Evolutionary conservation across 2,888 invertebrate genomes (phyloP), one percentile per base, ranked within the genome.

Genomic region (Sinohyriopsis cumingii): DNA sequence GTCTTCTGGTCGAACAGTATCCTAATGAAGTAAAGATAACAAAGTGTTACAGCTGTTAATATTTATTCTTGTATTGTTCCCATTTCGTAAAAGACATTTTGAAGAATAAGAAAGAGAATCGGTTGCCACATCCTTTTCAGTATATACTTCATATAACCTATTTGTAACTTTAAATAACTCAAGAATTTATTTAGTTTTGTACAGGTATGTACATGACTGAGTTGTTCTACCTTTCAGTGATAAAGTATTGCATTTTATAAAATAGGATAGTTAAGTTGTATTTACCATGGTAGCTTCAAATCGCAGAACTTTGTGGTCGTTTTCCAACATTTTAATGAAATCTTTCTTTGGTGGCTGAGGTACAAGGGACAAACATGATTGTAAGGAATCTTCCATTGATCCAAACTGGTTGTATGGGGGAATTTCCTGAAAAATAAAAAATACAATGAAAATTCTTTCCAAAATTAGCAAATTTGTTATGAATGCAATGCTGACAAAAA

Each of bases 1-100:
- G 89, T 96, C 95, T 85, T 95, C 95, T 0, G 95, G 95, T 85
- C 94, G 93, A 7, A 94, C 93, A 75, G 93, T 93, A 81, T 95
- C 95, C 91, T 90, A 78, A n/a, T 45, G 3, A 45, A 45, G 45
- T 12, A 45, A 45, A 45, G 15, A 73, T 61, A 53, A 53, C 63
- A 60, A 59, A 55, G 53, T n/a, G 20, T 20, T 45, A 45, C 45
- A 45, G 45, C 45, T 45, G 45, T 45, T 45, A 45, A 3, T 3
- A 45, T 45, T 24, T 24, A 59, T 59, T 59, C 19, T 22, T 59
- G 18, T 59, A 15, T 18, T 22, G 18, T 59, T 15, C 45, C 12
- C 12, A 12, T 45, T 12, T 45, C 15, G 3, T 45, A 45, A 45
- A 12, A 59, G 24, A 18, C 59, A 22, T 22, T 59, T 59, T 19